Evolutionary conservation across 2,888 invertebrate species (phyloP), one percentile per base, ranked within the genome.

Genomic region (Sclerodermus sp.): DNA sequence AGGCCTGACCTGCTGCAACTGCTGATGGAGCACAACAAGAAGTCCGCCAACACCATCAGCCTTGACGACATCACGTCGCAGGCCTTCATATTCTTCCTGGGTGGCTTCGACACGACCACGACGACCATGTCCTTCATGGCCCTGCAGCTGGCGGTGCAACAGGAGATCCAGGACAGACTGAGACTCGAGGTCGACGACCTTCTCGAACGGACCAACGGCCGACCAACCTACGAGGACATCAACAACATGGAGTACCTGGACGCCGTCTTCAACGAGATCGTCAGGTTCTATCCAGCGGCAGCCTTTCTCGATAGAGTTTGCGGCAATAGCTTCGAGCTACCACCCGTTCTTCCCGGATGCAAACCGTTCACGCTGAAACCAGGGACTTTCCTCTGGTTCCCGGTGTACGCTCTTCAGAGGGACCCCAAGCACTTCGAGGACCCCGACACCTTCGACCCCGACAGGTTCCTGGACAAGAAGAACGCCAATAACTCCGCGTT

Each of bases 1-100:
- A 67, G 84, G 51, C 82, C 81, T 0, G 84, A 84, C 55, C 82
- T 84, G 82, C 79, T 84, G 6, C 82, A 84, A 49, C 60, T 83
- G 9, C 61, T 84, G 14, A 77, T 83, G 77, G 81, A 83, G 51
- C 70, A 68, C 0, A 51, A 62, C 17, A 64, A 23, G 5, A 49
- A 41, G 1, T 17, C 42, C 3, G 15, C 49, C 2, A 13, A 6
- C 9, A 18, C 41, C 10, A 36, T 12, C 13, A 18, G 15, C 15
- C 44, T 49, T n/a, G 64, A 70, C 0, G 80, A 82, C 29, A 63
- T 82, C 1, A 63, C 74, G 0, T 79, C 80, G 0, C 82, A 82
- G 67, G 81, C 81, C 0, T 68, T 72, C 40, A 3, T 67, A 2
- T 72, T 71, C 49, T 68, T 73, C 44, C 17, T 70, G 12, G 70